These are phyloP conservation scores for Orycteropus afer DNA, from an alignment of 2,113 vertebrate species.

Conservation along the genomic window DNA sequence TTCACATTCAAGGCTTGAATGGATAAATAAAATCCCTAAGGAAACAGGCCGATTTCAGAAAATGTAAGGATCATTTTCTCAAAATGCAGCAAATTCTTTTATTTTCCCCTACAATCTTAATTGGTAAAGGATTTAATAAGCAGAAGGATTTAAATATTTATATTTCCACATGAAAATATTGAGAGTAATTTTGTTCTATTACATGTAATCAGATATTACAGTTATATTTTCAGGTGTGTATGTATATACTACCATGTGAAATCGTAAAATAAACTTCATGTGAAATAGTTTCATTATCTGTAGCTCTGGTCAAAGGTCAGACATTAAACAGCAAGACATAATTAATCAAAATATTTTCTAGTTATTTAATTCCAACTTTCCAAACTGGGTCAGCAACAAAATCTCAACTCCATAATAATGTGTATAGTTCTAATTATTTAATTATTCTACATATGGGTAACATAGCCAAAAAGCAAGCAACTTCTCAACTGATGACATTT, in stretches of 20 bases:
- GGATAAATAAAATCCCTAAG: conserved; percentile 28
- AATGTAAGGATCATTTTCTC: background rate
- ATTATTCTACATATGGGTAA: background rate
- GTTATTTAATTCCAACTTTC: conserved; percentile 8
- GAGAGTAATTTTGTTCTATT: background rate
- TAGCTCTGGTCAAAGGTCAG: background rate
- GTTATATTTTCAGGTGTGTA: background rate
- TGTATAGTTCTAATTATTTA: conserved; percentile 11
- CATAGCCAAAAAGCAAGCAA: background rate
- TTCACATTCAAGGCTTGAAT: background rate
- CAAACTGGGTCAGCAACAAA: conserved; percentile 29
- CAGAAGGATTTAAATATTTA: conserved; percentile 16
- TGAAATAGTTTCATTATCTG: background rate
- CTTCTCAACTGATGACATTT: background rate
- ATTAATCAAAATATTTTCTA: background rate
- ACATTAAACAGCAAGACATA: background rate
- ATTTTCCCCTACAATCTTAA: background rate
- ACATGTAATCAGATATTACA: background rate
- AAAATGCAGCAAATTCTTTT: conserved; percentile 6
- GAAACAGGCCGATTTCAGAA: background rate
- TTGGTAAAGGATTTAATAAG: background rate
- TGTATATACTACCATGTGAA: background rate
- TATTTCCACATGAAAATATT: background rate
- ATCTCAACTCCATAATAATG: conserved; percentile 20
- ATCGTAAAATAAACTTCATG: background rate